Conservation (phyloP, 2,888 invertebrate genomes). For the Drosophila colorata region DNA sequence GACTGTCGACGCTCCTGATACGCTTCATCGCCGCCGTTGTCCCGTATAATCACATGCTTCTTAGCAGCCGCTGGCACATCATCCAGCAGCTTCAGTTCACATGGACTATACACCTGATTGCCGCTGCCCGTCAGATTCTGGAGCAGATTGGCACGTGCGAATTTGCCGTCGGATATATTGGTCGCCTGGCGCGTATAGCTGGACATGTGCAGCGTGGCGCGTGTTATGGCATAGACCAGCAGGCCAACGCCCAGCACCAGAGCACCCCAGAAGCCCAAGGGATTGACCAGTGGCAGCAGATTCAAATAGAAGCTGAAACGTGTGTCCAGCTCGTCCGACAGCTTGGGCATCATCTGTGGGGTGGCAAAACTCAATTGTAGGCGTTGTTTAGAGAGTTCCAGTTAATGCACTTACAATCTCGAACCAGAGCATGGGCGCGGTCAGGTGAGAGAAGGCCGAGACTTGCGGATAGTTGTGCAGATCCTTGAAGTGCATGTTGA, state of each 20-base stretch:
- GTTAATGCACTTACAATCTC: conserved; percentile 91
- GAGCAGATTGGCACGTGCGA: conserved; percentile 74
- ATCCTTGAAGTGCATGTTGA: conserved; percentile 93
- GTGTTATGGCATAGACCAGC: conserved; percentile 81
- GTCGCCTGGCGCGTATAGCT: conserved; percentile 66
- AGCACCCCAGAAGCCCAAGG: conserved; percentile 82
- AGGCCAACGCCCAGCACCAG: conserved; percentile 75
- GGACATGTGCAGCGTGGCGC: conserved; percentile 82
- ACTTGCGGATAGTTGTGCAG: conserved; percentile 89
- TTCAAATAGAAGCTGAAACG: conserved; percentile 91
- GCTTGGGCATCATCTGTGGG: conserved; percentile 89
- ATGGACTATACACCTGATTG: conserved; percentile 80
- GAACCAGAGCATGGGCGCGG: conserved; percentile 94
- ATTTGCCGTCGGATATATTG: conserved; percentile 77
- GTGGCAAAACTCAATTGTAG: conserved; percentile 5
- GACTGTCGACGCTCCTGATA: conserved; percentile 59
- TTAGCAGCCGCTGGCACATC: conserved; percentile 58
- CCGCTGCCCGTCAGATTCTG: conserved; percentile 57
- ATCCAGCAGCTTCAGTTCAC: conserved; percentile 81
- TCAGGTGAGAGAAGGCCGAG: conserved; percentile 89
- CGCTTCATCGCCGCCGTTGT: conserved; percentile 40
- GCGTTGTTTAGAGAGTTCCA: neutral
- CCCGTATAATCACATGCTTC: conserved; percentile 56
- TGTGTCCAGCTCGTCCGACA: conserved; percentile 88
- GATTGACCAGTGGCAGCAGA: conserved; percentile 89